Evolutionary conservation across 2,888 invertebrate species (phyloP).

Genomic region (Branchellion lobata): DNA sequence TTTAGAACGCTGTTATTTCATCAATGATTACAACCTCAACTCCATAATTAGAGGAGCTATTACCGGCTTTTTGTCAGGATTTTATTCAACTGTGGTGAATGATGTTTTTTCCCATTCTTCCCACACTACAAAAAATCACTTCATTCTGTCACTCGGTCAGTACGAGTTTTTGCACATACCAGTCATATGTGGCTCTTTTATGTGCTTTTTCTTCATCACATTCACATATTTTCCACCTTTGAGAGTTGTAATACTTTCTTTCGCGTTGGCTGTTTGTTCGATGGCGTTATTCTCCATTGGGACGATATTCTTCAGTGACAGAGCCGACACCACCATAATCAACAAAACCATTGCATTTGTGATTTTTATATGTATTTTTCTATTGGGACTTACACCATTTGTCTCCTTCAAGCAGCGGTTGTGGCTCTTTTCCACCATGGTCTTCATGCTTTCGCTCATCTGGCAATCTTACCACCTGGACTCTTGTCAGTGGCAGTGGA

Average conservation of each 20-base stretch:
- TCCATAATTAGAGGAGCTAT: constrained; percentile 45
- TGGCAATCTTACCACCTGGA: constrained; percentile 49
- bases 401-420: constrained; percentile 37
- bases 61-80: constrained; percentile 48
- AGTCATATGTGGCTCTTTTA: constrained; percentile 46
- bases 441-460: constrained; percentile 25
- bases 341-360: constrained; percentile 24
- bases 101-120: constrained; percentile 4
- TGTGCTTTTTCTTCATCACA: constrained; percentile 49
- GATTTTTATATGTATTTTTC: constrained; percentile 44
- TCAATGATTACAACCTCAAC: constrained; percentile 42
- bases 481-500: constrained; percentile 48
- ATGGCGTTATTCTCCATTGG: constrained; percentile 45
- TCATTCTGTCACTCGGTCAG: constrained; percentile 7
- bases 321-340: constrained; percentile 1
- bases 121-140: neutral
- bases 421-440: constrained; percentile 43
- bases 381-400: constrained; percentile 42
- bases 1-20: constrained; percentile 15
- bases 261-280: constrained; percentile 42
- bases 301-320: constrained; percentile 25
- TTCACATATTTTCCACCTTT: constrained; percentile 47
- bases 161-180: constrained; percentile 50
- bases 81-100: constrained; percentile 39
- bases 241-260: constrained; percentile 23